Conservation (phyloP, 1,140 invertebrate genomes). For the Asobara japonica region DNA sequence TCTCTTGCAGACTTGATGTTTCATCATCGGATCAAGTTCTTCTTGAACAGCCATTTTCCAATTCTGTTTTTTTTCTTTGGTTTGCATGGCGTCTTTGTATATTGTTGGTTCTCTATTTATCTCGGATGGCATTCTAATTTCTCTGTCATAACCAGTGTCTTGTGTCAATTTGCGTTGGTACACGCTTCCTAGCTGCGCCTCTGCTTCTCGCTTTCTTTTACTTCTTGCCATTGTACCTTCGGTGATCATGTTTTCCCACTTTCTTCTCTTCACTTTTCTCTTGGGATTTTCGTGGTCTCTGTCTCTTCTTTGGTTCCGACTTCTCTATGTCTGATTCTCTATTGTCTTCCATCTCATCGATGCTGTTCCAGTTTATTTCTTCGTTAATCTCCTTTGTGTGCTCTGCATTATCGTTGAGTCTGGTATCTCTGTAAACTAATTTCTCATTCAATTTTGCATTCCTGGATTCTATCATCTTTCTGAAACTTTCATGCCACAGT, state of each 20-base stretch:
- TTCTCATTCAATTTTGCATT: not conserved
- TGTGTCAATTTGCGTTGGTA: not conserved
- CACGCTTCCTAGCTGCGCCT: not conserved
- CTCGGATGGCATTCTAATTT: not conserved
- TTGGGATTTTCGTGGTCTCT: not conserved
- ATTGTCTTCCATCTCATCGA: not conserved
- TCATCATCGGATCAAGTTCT: not conserved
- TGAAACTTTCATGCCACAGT: not conserved
- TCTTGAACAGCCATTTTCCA: not conserved
- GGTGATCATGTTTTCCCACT: not conserved
- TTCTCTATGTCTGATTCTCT: not conserved
- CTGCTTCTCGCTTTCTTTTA: not conserved
- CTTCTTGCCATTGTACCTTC: not conserved
- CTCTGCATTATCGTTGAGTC: not conserved
- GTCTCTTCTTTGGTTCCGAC: not conserved
- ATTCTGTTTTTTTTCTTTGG: not conserved
- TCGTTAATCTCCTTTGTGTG: not conserved
- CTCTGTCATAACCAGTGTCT: not conserved
- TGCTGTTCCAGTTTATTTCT: not conserved
- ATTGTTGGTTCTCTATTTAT: not conserved
- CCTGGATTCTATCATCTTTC: not conserved
- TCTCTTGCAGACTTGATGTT: not conserved
- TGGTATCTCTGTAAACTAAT: not conserved
- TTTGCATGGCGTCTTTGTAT: not conserved
- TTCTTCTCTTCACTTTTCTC: not conserved